Evolutionary conservation across 2,113 vertebrate species (phyloP).

Genomic region (Eidolon helvum): DNA sequence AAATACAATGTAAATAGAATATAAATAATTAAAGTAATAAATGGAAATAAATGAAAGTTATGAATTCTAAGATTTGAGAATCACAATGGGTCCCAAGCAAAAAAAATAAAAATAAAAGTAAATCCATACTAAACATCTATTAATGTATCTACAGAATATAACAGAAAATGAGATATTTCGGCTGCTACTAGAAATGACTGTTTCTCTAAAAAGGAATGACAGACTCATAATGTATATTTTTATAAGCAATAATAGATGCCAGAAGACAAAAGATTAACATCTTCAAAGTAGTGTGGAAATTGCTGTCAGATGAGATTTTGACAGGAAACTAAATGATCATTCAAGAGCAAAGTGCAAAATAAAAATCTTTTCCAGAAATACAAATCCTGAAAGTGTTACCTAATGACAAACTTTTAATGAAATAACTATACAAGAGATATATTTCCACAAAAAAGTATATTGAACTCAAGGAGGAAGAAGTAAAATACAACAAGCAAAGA

Average conservation of each 20-base stretch:
- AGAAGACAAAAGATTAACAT: not conserved
- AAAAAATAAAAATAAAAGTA: not conserved
- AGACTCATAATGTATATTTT: not conserved
- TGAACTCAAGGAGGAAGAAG: not conserved
- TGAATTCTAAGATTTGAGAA: not conserved
- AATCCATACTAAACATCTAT: not conserved
- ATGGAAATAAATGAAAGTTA: not conserved
- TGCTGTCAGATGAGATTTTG: not conserved
- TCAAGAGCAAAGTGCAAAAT: not conserved
- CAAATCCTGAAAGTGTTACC: not conserved
- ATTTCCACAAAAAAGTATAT: not conserved
- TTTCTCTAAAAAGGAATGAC: not conserved
- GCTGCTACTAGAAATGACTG: not conserved
- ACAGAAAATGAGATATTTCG: not conserved
- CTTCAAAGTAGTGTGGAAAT: not conserved
- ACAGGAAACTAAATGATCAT: not conserved
- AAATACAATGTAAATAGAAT: not conserved
- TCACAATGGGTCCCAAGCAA: not conserved
- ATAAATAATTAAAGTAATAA: not conserved
- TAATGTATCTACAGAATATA: not conserved
- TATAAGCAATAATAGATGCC: not conserved
- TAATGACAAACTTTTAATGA: not conserved
- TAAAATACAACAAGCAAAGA: not conserved
- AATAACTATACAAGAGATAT: not conserved
- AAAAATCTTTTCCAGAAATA: slow-evolving; percentile 6